Base-by-base conservation (phyloP, 2,113 vertebrate species). In the Apodemus speciosus region DNA sequence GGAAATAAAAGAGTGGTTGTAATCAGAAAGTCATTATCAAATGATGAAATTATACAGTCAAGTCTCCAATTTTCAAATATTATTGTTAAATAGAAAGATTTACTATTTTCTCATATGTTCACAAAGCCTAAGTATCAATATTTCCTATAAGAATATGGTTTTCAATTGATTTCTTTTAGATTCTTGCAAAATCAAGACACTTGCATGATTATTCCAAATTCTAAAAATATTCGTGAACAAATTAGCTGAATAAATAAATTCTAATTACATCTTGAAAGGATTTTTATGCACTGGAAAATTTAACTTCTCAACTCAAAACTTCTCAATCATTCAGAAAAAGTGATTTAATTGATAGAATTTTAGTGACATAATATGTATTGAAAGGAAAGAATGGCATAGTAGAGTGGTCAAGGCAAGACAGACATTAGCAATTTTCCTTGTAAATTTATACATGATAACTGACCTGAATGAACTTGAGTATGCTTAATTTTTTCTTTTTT, bases 371-470 rank as follows among this genome's bases (percentile, higher is more conserved):
- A 68, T 38, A 76, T 49, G 11, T 11, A 86, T 77, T 56, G 40
- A 85, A 27, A 76, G 75, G 20, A 62, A 73, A 20, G 9, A 93
- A 60, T 27, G 64, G 3, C 30, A 53, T 58, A 27, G 9, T 71
- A 4, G 13, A 68, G 66, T 72, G 53, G 10, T 81, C 79, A 85
- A 51, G 20, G 85, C 18, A 72, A 69, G 2, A 86, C 18, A 21
- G 18, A 68, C 85, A n/a, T 21, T 30, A 58, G n/a, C 49, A 49
- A 76, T 86, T 88, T 89, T 77, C 40, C 72, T 89, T 84, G 9
- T 89, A 73, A 53, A 6, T n/a, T 79, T 83, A 46, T 30, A 46
- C 38, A 69, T 88, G 72, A 88, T 92, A 90, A 81, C 14, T 94
- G 86, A 93, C 58, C n/a, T 71, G 49, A 89, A 56, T 71, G 51